These are phyloP conservation scores for Ranitomeya variabilis DNA, from an alignment of 2,113 vertebrate genomes.

Conservation along the genomic window DNA sequence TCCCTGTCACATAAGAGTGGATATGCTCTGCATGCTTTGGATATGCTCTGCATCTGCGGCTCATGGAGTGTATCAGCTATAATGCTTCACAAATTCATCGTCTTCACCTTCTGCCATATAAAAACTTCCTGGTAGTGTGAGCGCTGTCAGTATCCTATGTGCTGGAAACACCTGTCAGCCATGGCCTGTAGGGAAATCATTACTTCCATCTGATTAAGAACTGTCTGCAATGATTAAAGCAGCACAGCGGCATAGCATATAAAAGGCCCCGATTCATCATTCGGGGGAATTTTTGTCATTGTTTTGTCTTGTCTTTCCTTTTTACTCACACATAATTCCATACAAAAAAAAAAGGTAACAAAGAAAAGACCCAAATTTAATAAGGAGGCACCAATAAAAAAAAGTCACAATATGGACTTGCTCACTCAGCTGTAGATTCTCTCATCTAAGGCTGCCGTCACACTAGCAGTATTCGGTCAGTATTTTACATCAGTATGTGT, in stretches of 20 bases:
- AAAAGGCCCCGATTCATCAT: not conserved
- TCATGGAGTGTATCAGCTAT: not conserved
- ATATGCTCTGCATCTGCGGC: not conserved
- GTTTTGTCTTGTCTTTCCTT: too few species aligned
- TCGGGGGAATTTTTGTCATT: too few species aligned
- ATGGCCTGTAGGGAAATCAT: slow-evolving; percentile 11
- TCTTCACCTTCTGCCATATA: slow-evolving; percentile 3
- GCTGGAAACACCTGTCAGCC: slow-evolving; percentile 14
- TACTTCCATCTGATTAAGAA: slow-evolving; percentile 12
- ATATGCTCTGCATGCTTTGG: slow-evolving; percentile 8
- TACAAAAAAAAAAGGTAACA: too few species aligned
- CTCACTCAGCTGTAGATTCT: too few species aligned
- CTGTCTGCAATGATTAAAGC: not conserved
- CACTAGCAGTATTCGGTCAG: too few species aligned
- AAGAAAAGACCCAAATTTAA: too few species aligned
- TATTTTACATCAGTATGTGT: too few species aligned
- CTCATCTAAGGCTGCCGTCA: too few species aligned
- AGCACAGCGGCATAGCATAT: not conserved
- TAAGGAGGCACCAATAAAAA: too few species aligned
- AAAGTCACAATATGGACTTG: too few species aligned
- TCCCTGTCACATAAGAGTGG: not conserved
- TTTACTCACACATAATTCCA: too few species aligned
- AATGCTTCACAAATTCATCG: not conserved
- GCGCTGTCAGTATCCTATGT: not conserved
- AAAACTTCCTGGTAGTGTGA: not conserved